Evolutionary conservation across 2,888 invertebrate genomes (phyloP), one percentile per base, ranked within the genome.

Genomic region (Carcina quercana): DNA sequence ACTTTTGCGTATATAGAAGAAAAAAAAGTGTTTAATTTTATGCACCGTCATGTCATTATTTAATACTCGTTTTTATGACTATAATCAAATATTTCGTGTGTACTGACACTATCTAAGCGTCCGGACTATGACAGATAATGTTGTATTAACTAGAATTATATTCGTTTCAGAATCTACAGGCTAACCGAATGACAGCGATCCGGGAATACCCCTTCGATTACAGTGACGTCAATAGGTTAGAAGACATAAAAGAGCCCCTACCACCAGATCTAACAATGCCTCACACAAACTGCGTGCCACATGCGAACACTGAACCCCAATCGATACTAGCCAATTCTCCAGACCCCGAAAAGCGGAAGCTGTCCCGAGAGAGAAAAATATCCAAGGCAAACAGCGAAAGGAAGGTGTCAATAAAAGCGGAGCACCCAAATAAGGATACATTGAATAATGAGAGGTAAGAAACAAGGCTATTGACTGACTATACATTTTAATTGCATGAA

Each of bases 361-460:
- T 24, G 1, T 30, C 27, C 3, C n/a, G 11, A 14, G 40, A 36
- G 15, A 28, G 34, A 15, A 37, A 73, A 36, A 82, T 86, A 20
- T 82, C 83, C 30, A 73, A 36, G 82, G 85, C 83, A 51, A 83
- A 20, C 31, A 20, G n/a, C 12, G 40, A 37, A 12, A 28, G 35
- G n/a, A 37, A 73, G 36, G 83, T 86, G 22, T 82, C 83, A 52
- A 84, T 85, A 42, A 73, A 68, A 36, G 63, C 79, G 12, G 78
- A 83, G 54, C 72, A 20, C 34, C 43, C 26, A 3, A 52, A 56
- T 24, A 58, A 64, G 28, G 86, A 76, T n/a, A n/a, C n/a, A n/a
- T n/a, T n/a, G n/a, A n/a, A n/a, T n/a, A n/a, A n/a, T n/a, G n/a
- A n/a, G n/a, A n/a, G n/a, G n/a, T n/a, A n/a, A n/a, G n/a, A n/a